Conservation (phyloP, 1,140 invertebrate genomes). For the Drosophila biarmipes region DNA sequence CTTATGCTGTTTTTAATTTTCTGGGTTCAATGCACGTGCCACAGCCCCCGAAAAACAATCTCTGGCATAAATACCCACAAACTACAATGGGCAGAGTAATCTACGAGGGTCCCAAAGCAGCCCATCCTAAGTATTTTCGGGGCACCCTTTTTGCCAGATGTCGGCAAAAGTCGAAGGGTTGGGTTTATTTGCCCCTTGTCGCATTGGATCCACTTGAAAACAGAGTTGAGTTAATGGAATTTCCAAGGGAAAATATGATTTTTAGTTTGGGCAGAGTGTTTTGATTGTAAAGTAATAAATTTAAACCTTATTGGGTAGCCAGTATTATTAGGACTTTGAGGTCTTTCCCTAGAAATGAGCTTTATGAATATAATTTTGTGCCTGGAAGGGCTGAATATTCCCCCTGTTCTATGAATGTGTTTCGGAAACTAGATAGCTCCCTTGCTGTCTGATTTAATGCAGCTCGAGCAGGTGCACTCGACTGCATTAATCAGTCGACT, state of each 20-base stretch:
- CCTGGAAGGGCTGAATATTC: neutral
- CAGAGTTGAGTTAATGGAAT: constrained; percentile 25
- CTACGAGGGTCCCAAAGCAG: constrained; percentile 16
- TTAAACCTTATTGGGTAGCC: neutral
- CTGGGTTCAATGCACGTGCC: constrained; percentile 71
- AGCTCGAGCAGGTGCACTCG: neutral
- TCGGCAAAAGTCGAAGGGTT: constrained; percentile 40
- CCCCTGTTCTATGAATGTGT: neutral
- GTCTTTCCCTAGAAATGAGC: neutral
- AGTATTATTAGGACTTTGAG: neutral
- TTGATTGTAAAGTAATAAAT: neutral
- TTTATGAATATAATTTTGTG: neutral
- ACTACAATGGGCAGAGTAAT: constrained; percentile 26
- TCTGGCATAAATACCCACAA: constrained; percentile 27
- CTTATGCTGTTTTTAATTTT: constrained; percentile 78
- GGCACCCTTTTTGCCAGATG: constrained; percentile 26
- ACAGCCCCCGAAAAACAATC: constrained; percentile 16
- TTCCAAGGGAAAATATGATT: constrained; percentile 14
- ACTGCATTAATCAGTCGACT: constrained; percentile 34
- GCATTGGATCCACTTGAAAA: constrained; percentile 20
- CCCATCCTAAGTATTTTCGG: neutral
- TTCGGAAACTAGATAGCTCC: neutral
- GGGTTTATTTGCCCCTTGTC: constrained; percentile 21
- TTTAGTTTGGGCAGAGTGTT: constrained; percentile 20
- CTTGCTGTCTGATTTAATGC: neutral